Evolutionary conservation across 2,888 invertebrate species (phyloP).

Genomic region (Andrena fulva): DNA sequence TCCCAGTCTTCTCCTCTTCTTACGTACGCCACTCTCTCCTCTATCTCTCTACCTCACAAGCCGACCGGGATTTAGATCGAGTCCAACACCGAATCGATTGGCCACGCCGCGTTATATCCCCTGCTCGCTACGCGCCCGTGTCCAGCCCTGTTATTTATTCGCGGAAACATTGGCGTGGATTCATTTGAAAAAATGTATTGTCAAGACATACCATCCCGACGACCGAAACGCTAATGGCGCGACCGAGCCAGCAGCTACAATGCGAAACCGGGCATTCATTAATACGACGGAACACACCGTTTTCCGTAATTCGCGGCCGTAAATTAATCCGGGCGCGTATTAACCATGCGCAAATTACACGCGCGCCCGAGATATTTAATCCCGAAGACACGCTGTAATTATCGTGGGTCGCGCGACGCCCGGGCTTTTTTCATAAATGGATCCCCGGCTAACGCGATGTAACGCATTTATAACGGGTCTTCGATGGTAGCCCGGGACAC

Average conservation of each 20-base stretch:
- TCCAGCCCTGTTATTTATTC: constrained; percentile 13
- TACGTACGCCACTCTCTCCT: background rate
- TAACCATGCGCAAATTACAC: constrained; percentile 65
- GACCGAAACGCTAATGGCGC: constrained; percentile 16
- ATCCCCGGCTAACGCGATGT: constrained; percentile 48
- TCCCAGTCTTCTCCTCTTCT: background rate
- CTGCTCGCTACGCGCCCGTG: constrained; percentile 2
- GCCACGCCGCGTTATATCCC: constrained; percentile 20
- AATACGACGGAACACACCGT: constrained; percentile 40
- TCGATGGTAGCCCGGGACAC: constrained; percentile 49
- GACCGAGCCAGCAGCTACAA: background rate
- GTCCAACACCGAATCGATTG: constrained; percentile 9
- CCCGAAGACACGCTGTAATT: constrained; percentile 63
- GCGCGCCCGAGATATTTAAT: constrained; percentile 61
- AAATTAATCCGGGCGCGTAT: constrained; percentile 60
- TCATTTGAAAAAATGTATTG: background rate
- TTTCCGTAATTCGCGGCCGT: constrained; percentile 56
- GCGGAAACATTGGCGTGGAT: background rate
- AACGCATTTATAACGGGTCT: constrained; percentile 58
- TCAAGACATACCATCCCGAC: background rate
- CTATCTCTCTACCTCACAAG: too few species aligned
- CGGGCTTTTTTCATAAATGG: constrained; percentile 46
- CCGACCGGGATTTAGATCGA: constrained; percentile 1
- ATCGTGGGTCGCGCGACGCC: constrained; percentile 49
- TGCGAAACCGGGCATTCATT: constrained; percentile 29